Conservation (phyloP, 2,888 invertebrate genomes). For the Trissolcus brochymenae region DNA sequence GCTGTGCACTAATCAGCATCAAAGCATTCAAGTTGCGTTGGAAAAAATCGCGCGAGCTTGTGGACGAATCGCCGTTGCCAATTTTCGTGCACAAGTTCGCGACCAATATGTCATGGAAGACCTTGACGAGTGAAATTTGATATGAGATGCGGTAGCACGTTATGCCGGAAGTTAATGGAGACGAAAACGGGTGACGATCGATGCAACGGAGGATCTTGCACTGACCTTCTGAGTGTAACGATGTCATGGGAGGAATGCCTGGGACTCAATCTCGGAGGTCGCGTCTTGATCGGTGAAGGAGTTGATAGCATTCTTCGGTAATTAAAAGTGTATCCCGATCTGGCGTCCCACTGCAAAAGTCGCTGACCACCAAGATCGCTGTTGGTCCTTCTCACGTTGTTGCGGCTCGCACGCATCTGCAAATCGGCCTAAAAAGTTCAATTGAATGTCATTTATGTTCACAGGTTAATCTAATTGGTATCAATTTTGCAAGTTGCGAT, state of each 20-base stretch:
- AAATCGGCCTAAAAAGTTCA: conserved; percentile 77
- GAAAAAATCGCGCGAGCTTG: conserved; percentile 16
- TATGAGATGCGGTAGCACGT: conserved; percentile 37
- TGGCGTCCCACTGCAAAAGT: conserved; percentile 78
- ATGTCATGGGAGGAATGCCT: conserved; percentile 76
- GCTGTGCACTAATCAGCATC: conserved; percentile 58
- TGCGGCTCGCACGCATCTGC: conserved; percentile 76
- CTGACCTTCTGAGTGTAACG: conserved; percentile 73
- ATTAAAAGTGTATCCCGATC: conserved; percentile 72
- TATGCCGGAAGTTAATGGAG: conserved; percentile 56
- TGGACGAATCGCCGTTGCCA: conserved; percentile 26
- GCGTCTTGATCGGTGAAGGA: conserved; percentile 76
- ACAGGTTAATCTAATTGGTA: too few species aligned
- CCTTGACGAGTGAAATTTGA: conserved; percentile 27
- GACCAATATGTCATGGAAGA: not conserved
- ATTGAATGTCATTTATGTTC: not conserved
- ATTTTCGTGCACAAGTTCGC: conserved; percentile 6
- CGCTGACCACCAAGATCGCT: conserved; percentile 80
- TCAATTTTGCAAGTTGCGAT: too few species aligned
- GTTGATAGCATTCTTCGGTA: conserved; percentile 78
- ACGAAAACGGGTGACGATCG: conserved; percentile 55
- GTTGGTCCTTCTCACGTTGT: conserved; percentile 79
- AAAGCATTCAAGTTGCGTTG: conserved; percentile 50
- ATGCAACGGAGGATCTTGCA: conserved; percentile 28
- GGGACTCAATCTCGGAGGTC: conserved; percentile 76